phyloP scores from a whole-genome alignment of 2,797 vertebrate genomes.

The Ataeniobius toweri region DNA sequence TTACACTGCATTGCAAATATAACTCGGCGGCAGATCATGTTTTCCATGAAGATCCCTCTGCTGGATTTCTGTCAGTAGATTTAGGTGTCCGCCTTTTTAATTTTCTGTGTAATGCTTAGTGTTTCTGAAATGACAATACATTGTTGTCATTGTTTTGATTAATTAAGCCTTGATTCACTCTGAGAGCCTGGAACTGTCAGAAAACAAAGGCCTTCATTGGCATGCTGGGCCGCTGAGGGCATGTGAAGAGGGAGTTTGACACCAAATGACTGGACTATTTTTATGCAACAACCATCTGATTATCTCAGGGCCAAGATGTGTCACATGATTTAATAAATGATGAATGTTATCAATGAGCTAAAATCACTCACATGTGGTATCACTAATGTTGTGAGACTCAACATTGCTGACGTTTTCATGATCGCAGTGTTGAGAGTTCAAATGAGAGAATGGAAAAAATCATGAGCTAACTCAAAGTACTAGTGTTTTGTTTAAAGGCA shows the following conservation, averaged over 20 bases:
- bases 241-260: constrained; percentile 66
- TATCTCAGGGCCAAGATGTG: constrained; percentile 46
- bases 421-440: background rate
- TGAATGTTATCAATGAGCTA: constrained; percentile 31
- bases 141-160: constrained; percentile 67
- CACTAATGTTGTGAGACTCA: too few relatives aligned
- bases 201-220: constrained; percentile 78
- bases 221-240: constrained; percentile 56
- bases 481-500: background rate
- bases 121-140: constrained; percentile 43
- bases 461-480: background rate
- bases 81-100: background rate
- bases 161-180: constrained; percentile 78
- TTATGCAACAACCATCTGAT: constrained; percentile 62
- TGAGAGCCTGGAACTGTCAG: constrained; percentile 74
- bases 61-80: constrained; percentile 11
- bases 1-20: constrained; percentile 51
- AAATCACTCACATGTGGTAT: background rate
- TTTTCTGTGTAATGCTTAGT: constrained; percentile 41
- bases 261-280: constrained; percentile 73
- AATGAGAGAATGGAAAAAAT: background rate
- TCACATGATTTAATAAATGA: constrained; percentile 68
- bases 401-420: too few relatives aligned
- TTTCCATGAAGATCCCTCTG: constrained; percentile 24
- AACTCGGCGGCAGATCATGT: constrained; percentile 33